Conservation (phyloP, 2,888 invertebrate species). For the Thelaira solivaga region DNA sequence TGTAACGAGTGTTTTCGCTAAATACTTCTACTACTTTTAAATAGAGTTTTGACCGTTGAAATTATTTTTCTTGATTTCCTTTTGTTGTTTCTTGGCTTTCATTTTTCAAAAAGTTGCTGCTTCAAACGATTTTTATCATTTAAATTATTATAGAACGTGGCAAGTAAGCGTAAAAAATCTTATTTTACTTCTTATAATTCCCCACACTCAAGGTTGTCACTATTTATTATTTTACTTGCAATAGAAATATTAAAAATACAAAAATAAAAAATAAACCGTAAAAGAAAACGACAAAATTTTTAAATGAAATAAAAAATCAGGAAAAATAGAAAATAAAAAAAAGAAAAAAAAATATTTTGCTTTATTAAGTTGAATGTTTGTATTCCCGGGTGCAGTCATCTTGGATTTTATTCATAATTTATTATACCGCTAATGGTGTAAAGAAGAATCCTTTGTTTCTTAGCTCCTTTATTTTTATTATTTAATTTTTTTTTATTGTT, state of each 20-base stretch:
- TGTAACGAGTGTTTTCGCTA: constrained; percentile 3
- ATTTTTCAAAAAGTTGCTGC: background rate
- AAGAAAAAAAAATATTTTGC: constrained; percentile 57
- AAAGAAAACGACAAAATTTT: constrained; percentile 12
- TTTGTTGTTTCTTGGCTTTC: background rate
- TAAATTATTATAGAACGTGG: constrained; percentile 57
- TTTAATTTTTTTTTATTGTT: constrained; percentile 34
- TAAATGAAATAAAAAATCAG: background rate
- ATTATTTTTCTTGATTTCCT: constrained; percentile 36
- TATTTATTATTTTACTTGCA: constrained; percentile 14
- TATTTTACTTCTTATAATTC: constrained; percentile 34
- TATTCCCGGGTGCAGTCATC: constrained; percentile 63
- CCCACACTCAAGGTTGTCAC: constrained; percentile 7
- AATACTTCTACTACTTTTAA: constrained; percentile 5
- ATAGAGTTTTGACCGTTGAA: constrained; percentile 32
- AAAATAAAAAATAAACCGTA: background rate
- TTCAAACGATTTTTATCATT: constrained; percentile 62
- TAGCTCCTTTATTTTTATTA: constrained; percentile 18
- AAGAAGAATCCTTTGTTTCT: constrained; percentile 52
- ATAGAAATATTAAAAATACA: constrained; percentile 1
- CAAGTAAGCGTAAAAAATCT: constrained; percentile 32
- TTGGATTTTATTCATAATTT: constrained; percentile 65
- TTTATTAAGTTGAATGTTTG: constrained; percentile 61
- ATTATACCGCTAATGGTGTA: constrained; percentile 64
- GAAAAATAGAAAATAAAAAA: constrained; percentile 5